Evolutionary conservation across 2,888 invertebrate species (phyloP).

Genomic region (Branchipolynoe longqiensis): DNA sequence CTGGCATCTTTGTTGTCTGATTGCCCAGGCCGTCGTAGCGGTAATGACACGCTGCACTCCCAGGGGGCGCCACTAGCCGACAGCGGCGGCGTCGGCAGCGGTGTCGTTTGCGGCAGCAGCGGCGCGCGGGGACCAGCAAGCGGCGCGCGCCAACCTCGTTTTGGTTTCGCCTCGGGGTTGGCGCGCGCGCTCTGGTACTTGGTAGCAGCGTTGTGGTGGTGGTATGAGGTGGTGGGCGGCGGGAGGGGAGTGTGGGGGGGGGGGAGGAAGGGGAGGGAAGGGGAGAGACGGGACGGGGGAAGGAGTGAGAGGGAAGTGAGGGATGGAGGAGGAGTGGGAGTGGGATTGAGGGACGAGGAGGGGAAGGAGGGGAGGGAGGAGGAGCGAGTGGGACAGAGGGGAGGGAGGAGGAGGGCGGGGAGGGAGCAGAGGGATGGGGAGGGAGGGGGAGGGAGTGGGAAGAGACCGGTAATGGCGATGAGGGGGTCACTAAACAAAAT

Average conservation of each 20-base stretch:
- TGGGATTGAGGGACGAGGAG: background rate
- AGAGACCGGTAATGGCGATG: background rate
- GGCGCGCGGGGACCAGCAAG: background rate
- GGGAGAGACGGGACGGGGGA: background rate
- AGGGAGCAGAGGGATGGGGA: background rate
- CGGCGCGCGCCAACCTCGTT: background rate
- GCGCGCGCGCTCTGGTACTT: too few species aligned
- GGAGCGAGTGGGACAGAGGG: too few species aligned
- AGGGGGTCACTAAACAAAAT: constrained; percentile 51
- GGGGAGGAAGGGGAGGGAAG: too few species aligned
- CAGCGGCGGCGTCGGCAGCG: background rate
- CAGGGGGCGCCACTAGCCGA: background rate
- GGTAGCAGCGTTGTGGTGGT: too few species aligned
- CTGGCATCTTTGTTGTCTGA: constrained; percentile 35
- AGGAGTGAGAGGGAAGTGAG: background rate
- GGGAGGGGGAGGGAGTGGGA: too few species aligned
- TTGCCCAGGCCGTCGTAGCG: background rate
- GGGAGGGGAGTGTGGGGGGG: background rate
- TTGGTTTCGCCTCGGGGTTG: too few species aligned
- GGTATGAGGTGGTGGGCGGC: constrained; percentile 4
- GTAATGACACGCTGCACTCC: constrained; percentile 20
- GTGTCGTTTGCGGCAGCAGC: too few species aligned
- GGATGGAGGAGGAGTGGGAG: background rate
- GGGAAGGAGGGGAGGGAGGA: too few species aligned
- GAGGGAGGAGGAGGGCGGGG: background rate